Evolutionary conservation across 2,888 invertebrate genomes (phyloP).

Genomic region (Drosophila flavopinicola): DNA sequence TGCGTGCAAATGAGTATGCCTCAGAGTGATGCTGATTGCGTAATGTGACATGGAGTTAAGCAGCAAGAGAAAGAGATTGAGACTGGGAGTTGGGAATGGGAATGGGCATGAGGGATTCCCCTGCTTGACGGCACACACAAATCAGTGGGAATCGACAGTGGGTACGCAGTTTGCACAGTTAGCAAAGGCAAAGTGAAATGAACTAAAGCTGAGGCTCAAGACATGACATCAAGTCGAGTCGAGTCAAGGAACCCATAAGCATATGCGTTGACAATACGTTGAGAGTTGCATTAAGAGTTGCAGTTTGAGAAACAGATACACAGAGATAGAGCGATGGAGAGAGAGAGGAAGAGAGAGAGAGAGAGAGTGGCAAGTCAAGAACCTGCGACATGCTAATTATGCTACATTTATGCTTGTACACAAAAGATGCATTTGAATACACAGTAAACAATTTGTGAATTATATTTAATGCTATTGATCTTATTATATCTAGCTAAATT

Average conservation of each 20-base stretch:
- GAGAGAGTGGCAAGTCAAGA: constrained; percentile 10
- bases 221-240: constrained; percentile 12
- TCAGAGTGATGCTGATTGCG: constrained; percentile 48
- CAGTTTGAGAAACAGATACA: background rate
- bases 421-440: background rate
- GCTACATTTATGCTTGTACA: constrained; percentile 60
- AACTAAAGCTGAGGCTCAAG: constrained; percentile 45
- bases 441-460: background rate
- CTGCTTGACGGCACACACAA: constrained; percentile 9
- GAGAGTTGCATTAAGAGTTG: constrained; percentile 14
- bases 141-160: constrained; percentile 12
- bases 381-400: constrained; percentile 71
- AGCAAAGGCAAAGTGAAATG: constrained; percentile 68
- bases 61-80: constrained; percentile 15
- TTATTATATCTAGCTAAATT: too few relatives aligned
- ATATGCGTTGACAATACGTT: constrained; percentile 60
- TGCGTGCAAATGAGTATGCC: background rate
- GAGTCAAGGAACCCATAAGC: constrained; percentile 75
- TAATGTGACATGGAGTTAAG: constrained; percentile 24
- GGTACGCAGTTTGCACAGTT: background rate
- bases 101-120: background rate
- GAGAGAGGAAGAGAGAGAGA: constrained; percentile 4
- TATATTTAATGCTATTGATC: too few relatives aligned
- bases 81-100: background rate
- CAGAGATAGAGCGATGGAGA: background rate